Percentiles rank a stretch among this genome's conserved stretches.
These are phyloP conservation scores for Ctenopoma multispine DNA, from an alignment of 2,797 vertebrate genomes.

Conservation along the genomic window DNA sequence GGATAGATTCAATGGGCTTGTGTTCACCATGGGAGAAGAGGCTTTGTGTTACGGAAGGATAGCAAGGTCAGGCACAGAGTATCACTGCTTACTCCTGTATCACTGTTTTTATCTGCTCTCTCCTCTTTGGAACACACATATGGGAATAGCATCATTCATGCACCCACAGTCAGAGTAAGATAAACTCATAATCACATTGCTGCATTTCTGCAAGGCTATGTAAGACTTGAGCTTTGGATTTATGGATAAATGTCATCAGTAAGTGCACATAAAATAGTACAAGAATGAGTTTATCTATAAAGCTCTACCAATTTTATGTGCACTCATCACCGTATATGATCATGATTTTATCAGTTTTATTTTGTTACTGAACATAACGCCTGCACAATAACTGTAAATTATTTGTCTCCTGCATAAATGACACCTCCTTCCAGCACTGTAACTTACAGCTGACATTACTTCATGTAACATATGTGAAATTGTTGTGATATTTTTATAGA, in stretches of 20 bases:
- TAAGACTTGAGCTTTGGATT: background rate
- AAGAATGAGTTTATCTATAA: conserved; percentile 7
- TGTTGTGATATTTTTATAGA: background rate
- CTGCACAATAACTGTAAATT: conserved; percentile 25
- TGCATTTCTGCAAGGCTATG: background rate
- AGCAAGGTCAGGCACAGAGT: conserved; percentile 49
- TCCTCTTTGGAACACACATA: background rate
- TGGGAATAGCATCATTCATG: conserved; percentile 5
- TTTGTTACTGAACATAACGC: background rate
- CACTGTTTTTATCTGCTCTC: conserved; percentile 18
- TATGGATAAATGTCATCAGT: conserved; percentile 3
- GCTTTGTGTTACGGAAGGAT: conserved; percentile 46
- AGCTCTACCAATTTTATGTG: conserved; percentile 13
- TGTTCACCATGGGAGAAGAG: conserved; percentile 48
- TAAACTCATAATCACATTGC: background rate
- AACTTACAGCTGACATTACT: conserved; percentile 15
- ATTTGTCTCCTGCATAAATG: background rate
- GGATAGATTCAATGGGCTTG: conserved; percentile 52
- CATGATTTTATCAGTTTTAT: conserved; percentile 19
- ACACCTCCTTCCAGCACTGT: background rate
- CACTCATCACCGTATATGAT: conserved; percentile 14
- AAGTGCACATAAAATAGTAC: background rate
- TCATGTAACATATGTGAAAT: too few species aligned
- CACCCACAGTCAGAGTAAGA: background rate
- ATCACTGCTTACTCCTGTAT: conserved; percentile 20